A percentile compares a stretch with the other conserved stretches of the same genome.
Conservation (phyloP, 2,113 vertebrate species). For the human region GRCh38 chr5:73713001-73713500, state of each 20-base stretch:
- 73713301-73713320: background rate
- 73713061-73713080: conserved; percentile 7
- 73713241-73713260: background rate
- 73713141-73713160: background rate
- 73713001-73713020: background rate
- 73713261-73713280: background rate
- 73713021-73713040: background rate
- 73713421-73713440: background rate
- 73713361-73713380: background rate
- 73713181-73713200: background rate
- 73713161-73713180: background rate
- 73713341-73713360: too few species aligned
- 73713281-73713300: background rate
- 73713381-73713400: background rate
- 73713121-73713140: background rate
- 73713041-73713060: background rate
- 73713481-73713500: background rate
- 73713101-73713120: background rate
- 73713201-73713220: background rate
- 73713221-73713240: background rate
- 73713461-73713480: background rate
- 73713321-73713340: background rate
- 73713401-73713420: background rate
- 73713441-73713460: background rate
- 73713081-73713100: background rate